Percentiles rank a stretch among this genome's conserved stretches.
These are phyloP conservation scores for Coranthus polyacanthus DNA, from an alignment of 2,797 vertebrate genomes.

Conservation along the genomic window DNA sequence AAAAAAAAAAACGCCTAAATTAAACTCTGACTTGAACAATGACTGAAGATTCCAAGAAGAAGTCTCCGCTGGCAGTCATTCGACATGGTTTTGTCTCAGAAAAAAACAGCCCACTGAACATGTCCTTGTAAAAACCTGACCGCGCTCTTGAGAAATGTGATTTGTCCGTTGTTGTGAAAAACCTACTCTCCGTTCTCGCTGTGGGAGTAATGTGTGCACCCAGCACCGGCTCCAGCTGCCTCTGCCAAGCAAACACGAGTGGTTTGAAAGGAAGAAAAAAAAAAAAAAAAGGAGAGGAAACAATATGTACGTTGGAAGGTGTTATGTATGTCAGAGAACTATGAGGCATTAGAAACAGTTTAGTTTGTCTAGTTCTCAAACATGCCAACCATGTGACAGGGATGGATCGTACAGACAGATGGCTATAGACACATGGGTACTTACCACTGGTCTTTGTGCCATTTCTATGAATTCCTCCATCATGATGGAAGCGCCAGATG, in stretches of 20 bases:
- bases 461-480: constrained; percentile 50
- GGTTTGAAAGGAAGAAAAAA: constrained; percentile 34
- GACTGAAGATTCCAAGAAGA: constrained; percentile 15
- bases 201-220: constrained; percentile 47
- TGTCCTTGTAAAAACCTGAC: constrained; percentile 43
- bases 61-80: constrained; percentile 16
- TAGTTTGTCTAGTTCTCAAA: constrained; percentile 2
- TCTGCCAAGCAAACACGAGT: constrained; percentile 47
- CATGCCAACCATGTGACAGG: constrained; percentile 8
- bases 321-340: constrained; percentile 39
- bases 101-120: constrained; percentile 27
- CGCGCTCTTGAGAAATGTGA: constrained; percentile 41
- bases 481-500: constrained; percentile 68
- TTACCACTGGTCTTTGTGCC: constrained; percentile 41
- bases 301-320: constrained; percentile 6
- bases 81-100: constrained; percentile 13
- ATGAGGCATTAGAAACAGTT: background rate
- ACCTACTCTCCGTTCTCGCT: constrained; percentile 20
- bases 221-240: constrained; percentile 37
- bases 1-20: too few species aligned
- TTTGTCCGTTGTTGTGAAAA: constrained; percentile 58
- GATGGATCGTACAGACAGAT: constrained; percentile 22
- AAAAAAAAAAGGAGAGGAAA: too few species aligned
- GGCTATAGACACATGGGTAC: constrained; percentile 28
- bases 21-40: constrained; percentile 29